phyloP scores from a whole-genome alignment of 2,797 vertebrate genomes.

The Acestrorhynchus altus region DNA sequence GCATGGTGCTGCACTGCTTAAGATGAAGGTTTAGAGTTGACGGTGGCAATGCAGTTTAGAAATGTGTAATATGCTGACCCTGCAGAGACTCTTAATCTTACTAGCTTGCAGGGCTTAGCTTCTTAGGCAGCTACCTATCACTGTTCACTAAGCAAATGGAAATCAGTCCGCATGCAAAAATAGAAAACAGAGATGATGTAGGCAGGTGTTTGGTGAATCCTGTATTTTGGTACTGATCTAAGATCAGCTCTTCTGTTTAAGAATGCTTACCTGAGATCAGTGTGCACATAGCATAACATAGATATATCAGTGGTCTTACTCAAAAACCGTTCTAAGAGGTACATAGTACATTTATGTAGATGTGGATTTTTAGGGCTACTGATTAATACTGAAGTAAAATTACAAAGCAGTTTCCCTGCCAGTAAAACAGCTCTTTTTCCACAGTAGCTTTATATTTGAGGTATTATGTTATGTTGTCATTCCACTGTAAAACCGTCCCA shows the following conservation, averaged over 20 bases:
- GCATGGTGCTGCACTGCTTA: not conserved
- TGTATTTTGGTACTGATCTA: not conserved
- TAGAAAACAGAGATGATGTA: constrained; percentile 1
- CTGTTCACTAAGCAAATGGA: constrained; percentile 17
- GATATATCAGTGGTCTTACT: not conserved
- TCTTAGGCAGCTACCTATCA: constrained; percentile 7
- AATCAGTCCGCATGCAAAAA: constrained; percentile 1
- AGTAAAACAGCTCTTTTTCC: too few species aligned
- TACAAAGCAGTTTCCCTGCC: too few species aligned
- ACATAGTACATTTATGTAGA: too few species aligned
- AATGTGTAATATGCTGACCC: constrained; percentile 19
- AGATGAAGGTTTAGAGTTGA: not conserved
- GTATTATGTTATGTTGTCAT: too few species aligned
- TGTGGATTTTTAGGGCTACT: too few species aligned
- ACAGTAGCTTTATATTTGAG: too few species aligned
- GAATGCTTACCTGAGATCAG: not conserved
- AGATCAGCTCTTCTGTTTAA: not conserved
- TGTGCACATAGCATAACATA: not conserved
- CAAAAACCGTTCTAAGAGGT: too few species aligned
- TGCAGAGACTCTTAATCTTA: constrained; percentile 26
- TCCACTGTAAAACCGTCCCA: too few species aligned
- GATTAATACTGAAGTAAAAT: too few species aligned
- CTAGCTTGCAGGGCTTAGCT: constrained; percentile 25
- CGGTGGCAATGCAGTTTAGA: not conserved
- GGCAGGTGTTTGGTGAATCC: not conserved